phyloP scores from a whole-genome alignment of 2,797 vertebrate species.

The Falco novaeseelandiae region DNA sequence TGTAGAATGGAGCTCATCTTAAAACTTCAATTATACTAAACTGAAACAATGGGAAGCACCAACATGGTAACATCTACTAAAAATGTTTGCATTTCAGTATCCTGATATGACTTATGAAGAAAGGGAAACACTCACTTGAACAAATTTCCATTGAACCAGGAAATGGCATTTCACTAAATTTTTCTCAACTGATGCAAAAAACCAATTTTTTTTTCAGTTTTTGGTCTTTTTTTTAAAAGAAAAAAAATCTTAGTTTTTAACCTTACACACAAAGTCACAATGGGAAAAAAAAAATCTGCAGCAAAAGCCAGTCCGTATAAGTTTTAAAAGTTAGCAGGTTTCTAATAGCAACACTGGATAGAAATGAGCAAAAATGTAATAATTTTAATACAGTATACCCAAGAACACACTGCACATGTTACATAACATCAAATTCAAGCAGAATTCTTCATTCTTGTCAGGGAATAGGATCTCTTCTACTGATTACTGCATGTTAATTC shows the following conservation, averaged over 20 bases:
- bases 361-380: not conserved
- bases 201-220: not conserved
- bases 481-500: not conserved
- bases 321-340: not conserved
- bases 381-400: not conserved
- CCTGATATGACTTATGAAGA: not conserved
- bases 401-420: not conserved
- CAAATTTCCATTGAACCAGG: not conserved
- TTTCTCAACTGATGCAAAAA: not conserved
- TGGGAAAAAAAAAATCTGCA: not conserved
- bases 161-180: not conserved
- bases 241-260: not conserved
- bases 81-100: conserved; percentile 3
- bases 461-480: not conserved
- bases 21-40: conserved; percentile 6
- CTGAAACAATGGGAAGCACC: not conserved
- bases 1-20: conserved; percentile 10
- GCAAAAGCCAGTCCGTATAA: not conserved
- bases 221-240: not conserved
- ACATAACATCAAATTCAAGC: not conserved
- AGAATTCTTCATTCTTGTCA: not conserved
- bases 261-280: not conserved
- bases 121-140: conserved; percentile 7
- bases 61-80: conserved; percentile 14
- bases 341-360: not conserved